A percentile compares a stretch with the other conserved stretches of the same genome.
These are phyloP conservation scores for Redunca redunca DNA, from an alignment of 2,113 vertebrate genomes.

Conservation along the genomic window DNA sequence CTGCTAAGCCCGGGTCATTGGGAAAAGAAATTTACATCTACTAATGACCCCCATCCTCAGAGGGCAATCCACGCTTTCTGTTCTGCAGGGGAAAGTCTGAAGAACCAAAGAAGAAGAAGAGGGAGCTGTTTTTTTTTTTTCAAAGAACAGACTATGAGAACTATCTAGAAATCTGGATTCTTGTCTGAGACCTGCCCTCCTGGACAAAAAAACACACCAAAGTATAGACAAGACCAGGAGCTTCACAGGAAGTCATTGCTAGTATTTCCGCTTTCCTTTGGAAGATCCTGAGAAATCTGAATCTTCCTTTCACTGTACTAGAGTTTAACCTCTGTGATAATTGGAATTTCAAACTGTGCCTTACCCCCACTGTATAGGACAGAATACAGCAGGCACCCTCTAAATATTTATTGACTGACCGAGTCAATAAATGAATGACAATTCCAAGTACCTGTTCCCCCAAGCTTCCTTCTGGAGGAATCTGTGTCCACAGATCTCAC, in stretches of 20 bases:
- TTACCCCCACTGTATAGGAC: not conserved
- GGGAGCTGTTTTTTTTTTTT: not conserved
- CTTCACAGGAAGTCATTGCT: not conserved
- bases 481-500: not conserved
- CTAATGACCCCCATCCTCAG: not conserved
- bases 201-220: not conserved
- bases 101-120: not conserved
- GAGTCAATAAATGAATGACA: not conserved
- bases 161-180: not conserved
- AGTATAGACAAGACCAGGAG: not conserved
- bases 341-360: not conserved
- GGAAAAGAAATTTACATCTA: constrained; percentile 37
- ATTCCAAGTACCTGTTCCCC: not conserved
- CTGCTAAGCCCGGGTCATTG: not conserved
- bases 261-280: not conserved
- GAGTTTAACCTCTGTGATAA: not conserved
- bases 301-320: not conserved
- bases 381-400: not conserved
- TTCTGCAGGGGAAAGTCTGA: not conserved
- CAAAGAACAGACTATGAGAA: not conserved
- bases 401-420: not conserved
- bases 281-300: not conserved
- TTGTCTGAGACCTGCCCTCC: not conserved
- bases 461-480: not conserved
- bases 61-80: not conserved